Conservation (phyloP, 2,113 vertebrate species). For the Passerina amoena region DNA sequence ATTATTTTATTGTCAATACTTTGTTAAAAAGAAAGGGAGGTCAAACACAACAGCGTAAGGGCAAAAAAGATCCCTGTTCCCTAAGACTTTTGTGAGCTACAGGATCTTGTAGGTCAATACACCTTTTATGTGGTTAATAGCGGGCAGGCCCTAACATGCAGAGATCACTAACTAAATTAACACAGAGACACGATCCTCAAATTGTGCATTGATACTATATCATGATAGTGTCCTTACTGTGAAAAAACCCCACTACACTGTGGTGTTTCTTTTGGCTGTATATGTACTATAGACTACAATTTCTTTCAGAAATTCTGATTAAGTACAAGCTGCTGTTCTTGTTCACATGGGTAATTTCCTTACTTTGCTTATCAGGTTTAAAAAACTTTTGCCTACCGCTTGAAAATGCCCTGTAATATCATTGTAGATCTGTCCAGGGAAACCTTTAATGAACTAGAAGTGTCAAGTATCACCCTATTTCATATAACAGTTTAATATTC, state of each 20-base stretch:
- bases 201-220: neutral
- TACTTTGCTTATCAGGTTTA: neutral
- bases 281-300: neutral
- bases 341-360: neutral
- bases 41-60: neutral
- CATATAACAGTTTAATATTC: conserved; percentile 45
- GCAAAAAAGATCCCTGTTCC: neutral
- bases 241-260: neutral
- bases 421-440: conserved; percentile 9
- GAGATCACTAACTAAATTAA: neutral
- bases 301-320: neutral
- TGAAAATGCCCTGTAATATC: neutral
- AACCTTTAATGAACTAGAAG: conserved; percentile 11
- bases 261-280: neutral
- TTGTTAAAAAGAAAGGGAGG: neutral
- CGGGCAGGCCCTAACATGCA: neutral
- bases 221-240: neutral
- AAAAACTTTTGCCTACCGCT: neutral
- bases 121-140: neutral
- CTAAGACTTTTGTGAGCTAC: neutral
- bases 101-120: neutral
- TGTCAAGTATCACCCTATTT: conserved; percentile 2
- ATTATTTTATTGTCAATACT: neutral
- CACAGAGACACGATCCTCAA: neutral
- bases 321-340: neutral